A percentile compares a stretch with the other conserved stretches of the same genome.
Evolutionary conservation across 1,140 invertebrate genomes (phyloP).

Genomic region (Psix sp.): DNA sequence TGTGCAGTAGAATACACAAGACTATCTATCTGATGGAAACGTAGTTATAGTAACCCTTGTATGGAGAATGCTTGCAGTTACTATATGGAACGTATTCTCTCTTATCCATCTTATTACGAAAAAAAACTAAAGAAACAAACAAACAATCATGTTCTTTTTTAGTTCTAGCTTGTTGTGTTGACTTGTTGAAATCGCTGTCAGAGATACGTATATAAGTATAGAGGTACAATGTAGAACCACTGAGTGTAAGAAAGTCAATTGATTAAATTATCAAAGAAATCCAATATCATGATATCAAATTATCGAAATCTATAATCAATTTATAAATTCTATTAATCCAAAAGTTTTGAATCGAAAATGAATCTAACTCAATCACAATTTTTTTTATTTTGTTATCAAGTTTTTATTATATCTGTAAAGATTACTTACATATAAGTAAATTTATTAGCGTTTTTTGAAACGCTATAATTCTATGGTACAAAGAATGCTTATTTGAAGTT

Average conservation of each 20-base stretch:
- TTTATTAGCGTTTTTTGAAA: too few relatives aligned
- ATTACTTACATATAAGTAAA: too few relatives aligned
- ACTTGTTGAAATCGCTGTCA: constrained; percentile 30
- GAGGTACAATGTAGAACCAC: constrained; percentile 17
- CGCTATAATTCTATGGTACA: too few relatives aligned
- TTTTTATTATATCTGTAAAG: too few relatives aligned
- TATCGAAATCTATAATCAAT: constrained; percentile 8
- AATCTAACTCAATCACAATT: too few relatives aligned
- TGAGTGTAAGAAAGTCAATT: constrained; percentile 40
- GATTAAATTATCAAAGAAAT: constrained; percentile 17
- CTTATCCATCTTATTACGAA: neutral
- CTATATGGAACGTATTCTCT: constrained; percentile 32
- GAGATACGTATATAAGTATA: neutral
- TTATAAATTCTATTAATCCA: too few relatives aligned
- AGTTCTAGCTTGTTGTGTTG: constrained; percentile 17
- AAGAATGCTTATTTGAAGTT: too few relatives aligned
- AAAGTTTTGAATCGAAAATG: too few relatives aligned
- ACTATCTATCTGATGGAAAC: constrained; percentile 52
- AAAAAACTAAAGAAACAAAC: constrained; percentile 44
- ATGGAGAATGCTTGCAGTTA: constrained; percentile 45
- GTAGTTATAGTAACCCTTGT: constrained; percentile 48
- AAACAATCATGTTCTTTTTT: constrained; percentile 44
- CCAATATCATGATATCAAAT: neutral
- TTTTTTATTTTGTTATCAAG: too few relatives aligned
- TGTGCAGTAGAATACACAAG: constrained; percentile 49